Evolutionary conservation across 2,797 vertebrate genomes (phyloP), one percentile per base, ranked within the genome.

Genomic region (Hoplostethus atlanticus): DNA sequence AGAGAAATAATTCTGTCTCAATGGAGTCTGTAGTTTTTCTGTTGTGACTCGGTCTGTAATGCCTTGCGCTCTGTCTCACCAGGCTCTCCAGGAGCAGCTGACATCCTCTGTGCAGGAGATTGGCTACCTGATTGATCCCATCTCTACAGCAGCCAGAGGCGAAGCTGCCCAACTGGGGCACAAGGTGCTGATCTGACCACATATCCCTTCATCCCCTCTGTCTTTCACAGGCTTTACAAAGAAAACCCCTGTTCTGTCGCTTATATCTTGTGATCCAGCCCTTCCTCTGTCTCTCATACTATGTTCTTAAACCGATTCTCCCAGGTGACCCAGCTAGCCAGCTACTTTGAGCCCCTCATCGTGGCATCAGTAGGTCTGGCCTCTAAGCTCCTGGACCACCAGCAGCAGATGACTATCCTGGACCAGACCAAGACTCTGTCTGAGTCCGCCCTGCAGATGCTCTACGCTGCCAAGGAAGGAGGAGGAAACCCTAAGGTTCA

Each of bases 361-460:
- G 92, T 95, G 80, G 97, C 98, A 0, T 96, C 98, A 0, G 97
- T 99, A 16, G 98, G 98, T 0, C 82, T 99, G 25, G 96, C 97
- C 36, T 99, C 98, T 42, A 98, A 98, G 85, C 92, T 98, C 55
- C 89, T 96, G 3, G 96, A 97, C 79, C 97, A 99, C 89, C 98
- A 99, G 90, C 98, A 99, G 55, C 98, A 99, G 90, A 99, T 99
- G 97, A 99, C 95, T 0, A 95, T 99, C 71, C 70, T 99, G 85
- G 98, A 99, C 92, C 98, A 99, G 94, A 99, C 96, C 72, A 99
- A 99, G 92, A 99, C 98, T 0, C 92, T 99, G 1, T 97, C 98
- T 0, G 98, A 99, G 75, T 99, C 98, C 12, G 96, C 98, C 30
- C 89, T 99, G 48, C 98, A 99, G 93, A 99, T 99, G 97, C 89